Percentiles rank a stretch among this genome's conserved stretches.
Evolutionary conservation across 2,797 vertebrate species (phyloP).

Genomic region (Cirrhinus mrigala): DNA sequence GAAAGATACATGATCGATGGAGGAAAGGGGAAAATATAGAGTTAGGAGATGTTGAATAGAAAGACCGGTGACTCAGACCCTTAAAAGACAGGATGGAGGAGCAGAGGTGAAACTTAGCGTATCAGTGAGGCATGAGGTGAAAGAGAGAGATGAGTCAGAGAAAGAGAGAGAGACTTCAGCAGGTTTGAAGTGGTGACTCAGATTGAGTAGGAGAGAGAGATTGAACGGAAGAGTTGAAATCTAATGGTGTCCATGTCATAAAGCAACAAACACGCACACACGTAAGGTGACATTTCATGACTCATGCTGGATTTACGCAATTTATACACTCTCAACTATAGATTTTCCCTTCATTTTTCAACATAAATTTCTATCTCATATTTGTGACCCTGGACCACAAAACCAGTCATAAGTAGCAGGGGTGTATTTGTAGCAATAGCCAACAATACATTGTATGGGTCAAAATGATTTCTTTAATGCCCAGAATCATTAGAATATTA

Average conservation of each 20-base stretch:
- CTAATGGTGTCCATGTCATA: constrained; percentile 50
- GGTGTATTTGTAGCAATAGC: too few species aligned
- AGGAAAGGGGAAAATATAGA: constrained; percentile 10
- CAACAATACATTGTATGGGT: too few species aligned
- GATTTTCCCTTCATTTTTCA: background rate
- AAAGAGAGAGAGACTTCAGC: constrained; percentile 36
- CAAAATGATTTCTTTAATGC: too few species aligned
- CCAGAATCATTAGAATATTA: too few species aligned
- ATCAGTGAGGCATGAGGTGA: constrained; percentile 30
- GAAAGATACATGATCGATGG: constrained; percentile 18
- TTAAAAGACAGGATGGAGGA: constrained; percentile 26
- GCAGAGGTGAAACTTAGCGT: constrained; percentile 22
- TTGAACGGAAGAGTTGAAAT: background rate
- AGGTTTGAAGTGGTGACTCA: constrained; percentile 55
- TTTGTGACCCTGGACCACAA: background rate
- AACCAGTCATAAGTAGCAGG: too few species aligned
- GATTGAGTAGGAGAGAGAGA: constrained; percentile 40
- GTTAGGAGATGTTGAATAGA: constrained; percentile 47
- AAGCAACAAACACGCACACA: constrained; percentile 18
- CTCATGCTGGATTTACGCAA: background rate
- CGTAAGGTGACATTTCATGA: constrained; percentile 2
- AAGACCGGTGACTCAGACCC: constrained; percentile 45
- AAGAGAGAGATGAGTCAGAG: constrained; percentile 45
- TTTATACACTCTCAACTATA: background rate
- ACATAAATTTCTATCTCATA: background rate